Evolutionary conservation across 1,140 invertebrate species (phyloP).

Genomic region (Tetranychus cinnabarinus): DNA sequence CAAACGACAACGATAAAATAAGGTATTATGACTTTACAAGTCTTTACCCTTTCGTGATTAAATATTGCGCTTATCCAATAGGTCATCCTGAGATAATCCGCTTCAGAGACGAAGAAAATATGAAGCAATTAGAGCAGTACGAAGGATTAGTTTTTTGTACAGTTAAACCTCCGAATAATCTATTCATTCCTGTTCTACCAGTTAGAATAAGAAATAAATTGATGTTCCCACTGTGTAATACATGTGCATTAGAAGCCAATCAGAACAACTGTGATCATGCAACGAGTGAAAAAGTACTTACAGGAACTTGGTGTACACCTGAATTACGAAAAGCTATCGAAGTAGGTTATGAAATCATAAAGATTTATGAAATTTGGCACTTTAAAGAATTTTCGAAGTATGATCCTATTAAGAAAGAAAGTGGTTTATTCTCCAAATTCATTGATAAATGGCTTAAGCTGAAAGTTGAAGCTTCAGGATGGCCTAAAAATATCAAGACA

Average conservation of each 20-base stretch:
- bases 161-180: background rate
- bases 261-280: background rate
- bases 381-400: background rate
- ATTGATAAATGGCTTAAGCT: background rate
- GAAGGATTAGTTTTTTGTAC: background rate
- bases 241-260: background rate
- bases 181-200: background rate
- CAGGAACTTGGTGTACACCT: background rate
- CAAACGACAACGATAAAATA: background rate
- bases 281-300: background rate
- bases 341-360: background rate
- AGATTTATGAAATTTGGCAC: background rate
- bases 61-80: slow-evolving; percentile 14
- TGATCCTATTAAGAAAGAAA: background rate
- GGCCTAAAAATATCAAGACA: background rate
- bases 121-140: background rate
- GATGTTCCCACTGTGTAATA: background rate
- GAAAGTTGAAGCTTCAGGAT: background rate
- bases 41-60: background rate
- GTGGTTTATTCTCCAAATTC: background rate
- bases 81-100: background rate
- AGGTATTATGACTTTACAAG: background rate
- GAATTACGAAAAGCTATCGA: background rate
- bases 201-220: background rate
- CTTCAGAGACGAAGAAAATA: background rate